Conservation (phyloP, 2,888 invertebrate genomes). For the Lithophane socia region DNA sequence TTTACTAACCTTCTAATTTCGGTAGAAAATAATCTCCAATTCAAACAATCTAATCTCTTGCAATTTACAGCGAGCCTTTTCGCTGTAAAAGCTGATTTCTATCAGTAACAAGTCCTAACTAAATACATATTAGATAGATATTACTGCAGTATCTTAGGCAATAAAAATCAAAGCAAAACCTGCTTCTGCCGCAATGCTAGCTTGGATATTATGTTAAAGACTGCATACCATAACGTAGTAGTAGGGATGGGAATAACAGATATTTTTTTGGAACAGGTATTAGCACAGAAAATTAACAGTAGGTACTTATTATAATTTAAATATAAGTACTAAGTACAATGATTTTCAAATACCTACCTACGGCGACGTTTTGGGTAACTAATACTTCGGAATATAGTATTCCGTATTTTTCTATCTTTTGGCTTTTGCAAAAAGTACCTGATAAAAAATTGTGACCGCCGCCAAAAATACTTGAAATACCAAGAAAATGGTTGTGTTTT, state of each 20-base stretch:
- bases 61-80: no score
- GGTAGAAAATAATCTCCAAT: neutral
- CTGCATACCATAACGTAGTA: neutral
- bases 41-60: no score
- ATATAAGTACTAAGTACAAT: neutral
- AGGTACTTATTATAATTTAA: neutral
- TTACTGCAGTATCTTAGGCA: constrained; percentile 2
- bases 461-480: neutral
- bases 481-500: neutral
- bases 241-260: constrained; percentile 3
- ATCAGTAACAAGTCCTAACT: neutral
- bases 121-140: constrained; percentile 1
- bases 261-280: neutral
- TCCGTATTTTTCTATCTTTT: no score
- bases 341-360: neutral
- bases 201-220: neutral
- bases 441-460: neutral
- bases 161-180: constrained; percentile 18
- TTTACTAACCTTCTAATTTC: neutral
- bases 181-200: constrained; percentile 1
- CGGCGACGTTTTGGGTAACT: neutral
- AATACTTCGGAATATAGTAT: neutral
- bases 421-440: no score
- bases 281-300: neutral
- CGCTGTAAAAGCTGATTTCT: no score